Base-by-base conservation (phyloP, 2,113 vertebrate genomes). In the Gopherus flavomarginatus region DNA sequence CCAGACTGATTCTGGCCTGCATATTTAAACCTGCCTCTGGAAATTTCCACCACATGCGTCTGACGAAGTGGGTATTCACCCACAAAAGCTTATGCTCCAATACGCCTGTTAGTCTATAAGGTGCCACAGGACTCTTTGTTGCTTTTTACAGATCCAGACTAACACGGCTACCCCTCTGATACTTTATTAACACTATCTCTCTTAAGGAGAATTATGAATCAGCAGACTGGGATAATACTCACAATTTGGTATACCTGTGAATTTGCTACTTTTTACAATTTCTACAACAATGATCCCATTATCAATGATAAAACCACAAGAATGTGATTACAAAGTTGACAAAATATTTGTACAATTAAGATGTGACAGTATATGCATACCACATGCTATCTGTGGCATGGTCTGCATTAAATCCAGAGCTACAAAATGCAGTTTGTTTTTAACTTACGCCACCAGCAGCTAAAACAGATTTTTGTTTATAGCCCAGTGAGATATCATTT, bases 161-260 rank as follows among this genome's bases (percentile, higher is more conserved):
- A 49, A 49, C 47, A 49, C 3, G 10, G 47, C 47, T 49, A 49
- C 47, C 10, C 47, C 47, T 49, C 47, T 49, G 47, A 49, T 49
- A 49, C 47, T 81, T 91, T 79, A 93, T 77, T 83, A 97, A 90
- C 77, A 85, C 27, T 62, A 22, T 47, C 7, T 93, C 69, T 88
- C 81, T 89, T 42, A 88, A 53, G 0, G 8, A 89, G 77, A 90
- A 95, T 62, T 53, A 57, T 49, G 59, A 96, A 92, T 82, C 82
- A 88, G 86, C 13, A 75, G 53, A 75, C 83, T 14, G 75, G 22
- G 21, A 42, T 85, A 54, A 78, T 4, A 27, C 4, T 1, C 85
- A 81, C 35, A 94, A 72, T 3, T 65, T 26, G 5, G 6, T 62
- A 26, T 75, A 26, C 8, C 0, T 13, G 6, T 35, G 21, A 53